These are phyloP conservation scores for Paratilapia polleni DNA, from an alignment of 2,113 vertebrate species.

Conservation along the genomic window DNA sequence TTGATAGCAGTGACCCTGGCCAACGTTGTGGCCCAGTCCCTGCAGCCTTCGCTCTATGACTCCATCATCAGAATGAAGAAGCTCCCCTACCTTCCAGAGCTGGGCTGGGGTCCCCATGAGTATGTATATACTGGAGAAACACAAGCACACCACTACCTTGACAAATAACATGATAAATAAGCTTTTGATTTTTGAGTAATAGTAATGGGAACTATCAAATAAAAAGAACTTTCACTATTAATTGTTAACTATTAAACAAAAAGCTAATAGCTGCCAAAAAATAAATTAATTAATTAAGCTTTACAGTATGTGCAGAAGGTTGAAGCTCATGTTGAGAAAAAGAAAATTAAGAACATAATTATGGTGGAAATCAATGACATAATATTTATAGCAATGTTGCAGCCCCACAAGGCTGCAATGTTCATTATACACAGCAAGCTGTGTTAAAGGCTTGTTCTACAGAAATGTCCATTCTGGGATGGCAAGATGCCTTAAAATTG, in stretches of 20 bases:
- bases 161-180: fast-evolving
- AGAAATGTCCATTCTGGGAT: too few species aligned
- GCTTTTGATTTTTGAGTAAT: background rate
- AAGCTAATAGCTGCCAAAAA: background rate
- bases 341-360: too few species aligned
- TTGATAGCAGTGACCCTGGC: slow-evolving; percentile 98
- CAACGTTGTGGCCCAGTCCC: slow-evolving; percentile 95
- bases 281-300: fast-evolving
- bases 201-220: background rate
- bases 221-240: too few species aligned
- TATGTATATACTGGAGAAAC: slow-evolving; percentile 70
- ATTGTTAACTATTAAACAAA: background rate
- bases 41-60: slow-evolving; percentile 97
- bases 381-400: too few species aligned
- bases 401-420: too few species aligned
- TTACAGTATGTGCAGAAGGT: too few species aligned
- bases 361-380: background rate
- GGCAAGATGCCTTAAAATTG: too few species aligned
- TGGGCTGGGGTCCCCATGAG: slow-evolving; percentile 97
- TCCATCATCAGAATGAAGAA: slow-evolving; percentile 99
- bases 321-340: too few species aligned
- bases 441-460: too few species aligned
- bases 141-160: background rate
- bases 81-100: slow-evolving; percentile 95
- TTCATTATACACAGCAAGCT: background rate